Evolutionary conservation across 2,888 invertebrate species (phyloP).

Genomic region (Philaethria dido): DNA sequence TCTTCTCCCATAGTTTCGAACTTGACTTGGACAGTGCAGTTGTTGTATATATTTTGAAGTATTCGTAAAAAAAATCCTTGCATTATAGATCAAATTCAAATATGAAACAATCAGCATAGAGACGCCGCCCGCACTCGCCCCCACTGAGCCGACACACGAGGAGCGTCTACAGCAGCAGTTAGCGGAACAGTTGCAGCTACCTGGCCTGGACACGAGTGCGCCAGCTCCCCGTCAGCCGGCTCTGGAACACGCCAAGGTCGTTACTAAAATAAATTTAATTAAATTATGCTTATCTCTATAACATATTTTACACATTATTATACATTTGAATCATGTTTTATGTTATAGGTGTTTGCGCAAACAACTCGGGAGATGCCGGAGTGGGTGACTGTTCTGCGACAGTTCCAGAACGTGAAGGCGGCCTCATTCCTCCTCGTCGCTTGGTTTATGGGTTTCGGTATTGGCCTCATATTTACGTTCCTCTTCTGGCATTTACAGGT

Average conservation of each 20-base stretch:
- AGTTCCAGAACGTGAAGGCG: slow-evolving; percentile 95
- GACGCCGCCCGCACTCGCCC: slow-evolving; percentile 83
- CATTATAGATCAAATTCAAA: slow-evolving; percentile 87
- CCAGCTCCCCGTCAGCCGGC: slow-evolving; percentile 57
- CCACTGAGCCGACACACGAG: slow-evolving; percentile 84
- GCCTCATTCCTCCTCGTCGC: slow-evolving; percentile 97
- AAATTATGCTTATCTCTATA: background rate
- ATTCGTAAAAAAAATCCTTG: no score
- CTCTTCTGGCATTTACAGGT: slow-evolving; percentile 99
- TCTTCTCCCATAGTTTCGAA: no score
- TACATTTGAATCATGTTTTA: background rate
- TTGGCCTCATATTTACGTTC: slow-evolving; percentile 99
- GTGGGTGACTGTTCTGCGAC: slow-evolving; percentile 95
- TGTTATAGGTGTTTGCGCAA: slow-evolving; percentile 90
- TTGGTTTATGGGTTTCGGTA: slow-evolving; percentile 99
- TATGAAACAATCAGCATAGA: slow-evolving; percentile 79
- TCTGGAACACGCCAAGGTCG: slow-evolving; percentile 85
- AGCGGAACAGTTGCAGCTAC: slow-evolving; percentile 92
- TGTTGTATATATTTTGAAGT: no score
- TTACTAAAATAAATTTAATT: background rate
- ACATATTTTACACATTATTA: background rate
- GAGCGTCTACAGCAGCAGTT: slow-evolving; percentile 93
- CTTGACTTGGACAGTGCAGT: no score
- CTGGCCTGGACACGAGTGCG: slow-evolving; percentile 88
- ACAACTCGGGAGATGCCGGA: slow-evolving; percentile 95